Evolutionary conservation across 2,113 vertebrate species (phyloP).

Genomic region (Sinocyclocheilus anophthalmus): DNA sequence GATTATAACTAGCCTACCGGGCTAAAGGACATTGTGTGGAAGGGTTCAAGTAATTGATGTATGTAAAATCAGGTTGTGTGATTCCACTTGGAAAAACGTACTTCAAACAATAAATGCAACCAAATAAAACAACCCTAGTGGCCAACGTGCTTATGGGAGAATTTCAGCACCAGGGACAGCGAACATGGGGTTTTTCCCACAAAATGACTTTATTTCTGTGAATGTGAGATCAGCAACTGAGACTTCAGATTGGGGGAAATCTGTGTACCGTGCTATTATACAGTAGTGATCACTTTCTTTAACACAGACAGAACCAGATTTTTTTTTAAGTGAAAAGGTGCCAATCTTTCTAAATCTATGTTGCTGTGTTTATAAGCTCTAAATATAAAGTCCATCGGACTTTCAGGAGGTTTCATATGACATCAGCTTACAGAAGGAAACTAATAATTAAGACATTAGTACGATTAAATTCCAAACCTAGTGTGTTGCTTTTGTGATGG

Average conservation of each 20-base stretch:
- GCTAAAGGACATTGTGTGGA: neutral
- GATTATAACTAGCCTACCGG: conserved; percentile 69
- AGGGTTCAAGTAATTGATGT: conserved; percentile 24
- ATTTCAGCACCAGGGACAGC: conserved; percentile 60
- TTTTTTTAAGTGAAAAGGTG: conserved; percentile 14
- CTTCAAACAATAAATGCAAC: neutral
- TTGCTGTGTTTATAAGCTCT: neutral
- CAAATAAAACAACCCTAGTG: neutral
- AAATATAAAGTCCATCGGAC: conserved; percentile 15
- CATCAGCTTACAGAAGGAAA: neutral
- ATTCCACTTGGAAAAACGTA: neutral
- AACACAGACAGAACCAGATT: neutral
- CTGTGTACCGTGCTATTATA: conserved; percentile 53
- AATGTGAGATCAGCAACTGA: neutral
- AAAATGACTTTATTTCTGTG: conserved; percentile 40
- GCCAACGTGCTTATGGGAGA: neutral
- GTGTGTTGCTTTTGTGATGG: neutral
- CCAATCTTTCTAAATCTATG: conserved; percentile 12
- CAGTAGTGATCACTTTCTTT: conserved; percentile 72
- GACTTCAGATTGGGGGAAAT: neutral
- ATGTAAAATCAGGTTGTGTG: conserved; percentile 24
- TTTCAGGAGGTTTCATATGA: neutral
- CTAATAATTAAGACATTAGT: neutral
- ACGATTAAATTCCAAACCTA: neutral
- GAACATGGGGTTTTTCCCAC: conserved; percentile 62